Conservation (phyloP, 2,888 invertebrate species). For the Xylota segnis region DNA sequence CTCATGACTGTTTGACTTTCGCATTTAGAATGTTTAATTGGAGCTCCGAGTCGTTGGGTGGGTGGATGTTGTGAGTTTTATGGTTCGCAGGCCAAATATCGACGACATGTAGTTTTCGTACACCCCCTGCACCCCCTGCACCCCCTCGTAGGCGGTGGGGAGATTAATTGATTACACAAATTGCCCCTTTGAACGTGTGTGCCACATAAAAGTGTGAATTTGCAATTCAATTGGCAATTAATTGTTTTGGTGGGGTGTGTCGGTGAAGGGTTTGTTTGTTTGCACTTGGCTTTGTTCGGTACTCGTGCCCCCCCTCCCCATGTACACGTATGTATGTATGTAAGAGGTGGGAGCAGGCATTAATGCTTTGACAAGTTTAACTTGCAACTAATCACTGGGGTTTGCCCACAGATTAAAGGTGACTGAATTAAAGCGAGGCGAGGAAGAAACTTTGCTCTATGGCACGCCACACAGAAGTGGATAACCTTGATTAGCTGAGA, state of each 20-base stretch:
- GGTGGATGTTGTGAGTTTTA: constrained; percentile 7
- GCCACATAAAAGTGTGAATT: constrained; percentile 40
- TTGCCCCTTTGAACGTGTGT: constrained; percentile 23
- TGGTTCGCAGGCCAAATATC: constrained; percentile 41
- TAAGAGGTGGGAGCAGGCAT: not conserved
- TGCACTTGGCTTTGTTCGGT: not conserved
- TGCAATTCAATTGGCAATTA: constrained; percentile 56
- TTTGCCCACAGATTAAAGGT: not conserved
- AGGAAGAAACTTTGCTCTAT: too few species aligned
- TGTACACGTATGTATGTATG: too few species aligned
- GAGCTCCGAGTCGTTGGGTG: constrained; percentile 18
- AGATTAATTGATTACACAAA: constrained; percentile 56
- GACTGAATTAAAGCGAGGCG: too few species aligned
- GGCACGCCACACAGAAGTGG: too few species aligned
- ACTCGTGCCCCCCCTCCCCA: too few species aligned
- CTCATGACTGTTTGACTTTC: constrained; percentile 41
- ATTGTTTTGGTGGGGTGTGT: constrained; percentile 19
- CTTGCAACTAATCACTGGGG: not conserved
- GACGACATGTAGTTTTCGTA: constrained; percentile 24
- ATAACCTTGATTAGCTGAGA: too few species aligned
- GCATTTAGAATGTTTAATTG: constrained; percentile 49
- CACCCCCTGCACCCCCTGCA: too few species aligned
- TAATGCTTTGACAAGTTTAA: not conserved
- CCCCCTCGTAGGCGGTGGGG: too few species aligned
- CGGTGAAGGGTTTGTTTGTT: constrained; percentile 6